Conservation (phyloP, 2,888 invertebrate species). For the Drosophila eohydei region DNA sequence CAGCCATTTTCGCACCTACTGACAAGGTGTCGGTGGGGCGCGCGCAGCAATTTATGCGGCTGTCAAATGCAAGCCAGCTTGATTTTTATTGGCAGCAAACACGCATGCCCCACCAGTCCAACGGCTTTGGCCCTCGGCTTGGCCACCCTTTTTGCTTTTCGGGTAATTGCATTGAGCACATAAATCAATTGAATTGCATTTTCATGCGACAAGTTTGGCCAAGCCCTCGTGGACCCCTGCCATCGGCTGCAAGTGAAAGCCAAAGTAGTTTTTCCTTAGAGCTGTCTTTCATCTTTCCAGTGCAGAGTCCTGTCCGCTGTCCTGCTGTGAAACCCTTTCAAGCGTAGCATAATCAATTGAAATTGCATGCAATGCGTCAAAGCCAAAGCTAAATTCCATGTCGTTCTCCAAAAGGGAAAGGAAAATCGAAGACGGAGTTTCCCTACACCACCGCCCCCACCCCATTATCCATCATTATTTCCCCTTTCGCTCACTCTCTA, state of each 20-base stretch:
- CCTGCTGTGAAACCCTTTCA: slow-evolving; percentile 54
- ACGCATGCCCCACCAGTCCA: slow-evolving; percentile 44
- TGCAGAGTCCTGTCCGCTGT: slow-evolving; percentile 8
- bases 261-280: slow-evolving; percentile 67
- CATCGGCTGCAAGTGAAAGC: slow-evolving; percentile 68
- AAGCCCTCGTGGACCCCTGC: slow-evolving; percentile 28
- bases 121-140: neutral
- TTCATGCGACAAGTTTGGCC: slow-evolving; percentile 77
- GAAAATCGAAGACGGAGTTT: slow-evolving; percentile 14
- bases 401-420: neutral
- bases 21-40: slow-evolving; percentile 63
- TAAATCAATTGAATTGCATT: slow-evolving; percentile 81
- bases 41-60: slow-evolving; percentile 75
- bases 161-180: slow-evolving; percentile 78
- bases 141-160: slow-evolving; percentile 24
- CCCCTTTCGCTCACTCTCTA: neutral
- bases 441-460: no score
- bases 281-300: slow-evolving; percentile 66
- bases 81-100: slow-evolving; percentile 77
- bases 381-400: slow-evolving; percentile 36
- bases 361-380: slow-evolving; percentile 74
- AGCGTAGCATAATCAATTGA: slow-evolving; percentile 75
- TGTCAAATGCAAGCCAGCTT: slow-evolving; percentile 73
- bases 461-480: slow-evolving; percentile 3
- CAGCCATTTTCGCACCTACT: slow-evolving; percentile 73